Evolutionary conservation across 2,797 vertebrate genomes (phyloP), one percentile per base, ranked within the genome.

Genomic region (Ctenosaura bakeri): DNA sequence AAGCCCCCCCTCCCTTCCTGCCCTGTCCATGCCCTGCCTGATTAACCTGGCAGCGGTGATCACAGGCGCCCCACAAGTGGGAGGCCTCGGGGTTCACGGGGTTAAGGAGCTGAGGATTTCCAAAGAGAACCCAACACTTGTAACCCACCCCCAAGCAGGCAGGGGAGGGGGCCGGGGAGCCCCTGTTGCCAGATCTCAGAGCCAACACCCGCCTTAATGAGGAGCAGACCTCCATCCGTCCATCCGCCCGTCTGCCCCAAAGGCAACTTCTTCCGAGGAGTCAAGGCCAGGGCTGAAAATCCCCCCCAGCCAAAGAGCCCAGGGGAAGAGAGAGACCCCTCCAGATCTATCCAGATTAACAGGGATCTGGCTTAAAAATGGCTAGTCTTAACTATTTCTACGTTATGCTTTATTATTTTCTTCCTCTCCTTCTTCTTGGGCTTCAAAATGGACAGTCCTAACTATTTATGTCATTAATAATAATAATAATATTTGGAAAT

Each of bases 31-130:
- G 90, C 92, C 88, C 92, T 69, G 62, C 87, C 94, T 90, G 87
- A 88, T 94, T 93, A 94, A 94, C 94, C 91, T 88, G 83, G 86
- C 56, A 50, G 86, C 26, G 59, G 79, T 87, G 88, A 92, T 90
- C 88, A 87, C 73, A 90, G 85, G 73, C 18, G 54, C 71, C 71
- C 88, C 81, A 56, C 71, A 50, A 78, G 77, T 54, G 9, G 38
- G 18, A 54, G 79, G 84, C 62, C 73, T 42, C 1, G 22, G 88
- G 88, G 82, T 91, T 83, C 87, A 85, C 26, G 54, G 86, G 92
- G 93, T 94, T 92, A 94, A 93, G 89, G 88, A 93, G 90, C 88
- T 79, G 89, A 7, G 85, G 81, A 84, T 90, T 90, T 84, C 76
- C 8, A 89, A 22, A 82, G 83, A 64, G 88, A 83, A 71, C 62